Evolutionary conservation across 1,140 invertebrate genomes (phyloP).

Genomic region (Andricus grossulariae): DNA sequence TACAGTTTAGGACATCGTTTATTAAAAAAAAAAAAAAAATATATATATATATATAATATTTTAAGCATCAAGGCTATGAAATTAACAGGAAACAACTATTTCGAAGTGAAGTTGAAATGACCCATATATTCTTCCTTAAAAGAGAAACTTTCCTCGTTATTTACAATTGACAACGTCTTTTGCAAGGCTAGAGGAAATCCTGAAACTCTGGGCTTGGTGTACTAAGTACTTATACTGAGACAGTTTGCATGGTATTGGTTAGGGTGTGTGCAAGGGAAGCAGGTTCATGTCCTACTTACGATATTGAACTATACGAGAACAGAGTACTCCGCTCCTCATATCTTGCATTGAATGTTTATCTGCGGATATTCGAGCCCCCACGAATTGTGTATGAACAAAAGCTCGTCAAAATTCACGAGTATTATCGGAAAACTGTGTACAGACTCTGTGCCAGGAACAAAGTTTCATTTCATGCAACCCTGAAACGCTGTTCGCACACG

Average conservation of each 20-base stretch:
- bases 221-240: not conserved
- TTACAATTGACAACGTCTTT: not conserved
- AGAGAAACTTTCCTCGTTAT: no score
- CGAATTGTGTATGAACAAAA: constrained; percentile 31
- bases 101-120: no score
- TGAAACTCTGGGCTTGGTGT: constrained; percentile 38
- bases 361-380: constrained; percentile 24
- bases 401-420: not conserved
- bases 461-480: constrained; percentile 19
- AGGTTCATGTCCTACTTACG: constrained; percentile 70
- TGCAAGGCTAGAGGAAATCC: constrained; percentile 2
- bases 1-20: no score
- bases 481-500: not conserved
- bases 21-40: no score
- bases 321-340: constrained; percentile 40
- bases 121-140: no score
- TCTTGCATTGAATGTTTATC: constrained; percentile 52
- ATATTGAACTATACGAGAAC: constrained; percentile 63
- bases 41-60: no score
- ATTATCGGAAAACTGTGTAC: not conserved
- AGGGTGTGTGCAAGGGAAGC: constrained; percentile 38
- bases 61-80: no score
- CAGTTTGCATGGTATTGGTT: not conserved
- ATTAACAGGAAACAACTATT: no score
- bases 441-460: not conserved